Conservation (phyloP, 2,113 vertebrate genomes). For the Brachionichthys hirsutus region DNA sequence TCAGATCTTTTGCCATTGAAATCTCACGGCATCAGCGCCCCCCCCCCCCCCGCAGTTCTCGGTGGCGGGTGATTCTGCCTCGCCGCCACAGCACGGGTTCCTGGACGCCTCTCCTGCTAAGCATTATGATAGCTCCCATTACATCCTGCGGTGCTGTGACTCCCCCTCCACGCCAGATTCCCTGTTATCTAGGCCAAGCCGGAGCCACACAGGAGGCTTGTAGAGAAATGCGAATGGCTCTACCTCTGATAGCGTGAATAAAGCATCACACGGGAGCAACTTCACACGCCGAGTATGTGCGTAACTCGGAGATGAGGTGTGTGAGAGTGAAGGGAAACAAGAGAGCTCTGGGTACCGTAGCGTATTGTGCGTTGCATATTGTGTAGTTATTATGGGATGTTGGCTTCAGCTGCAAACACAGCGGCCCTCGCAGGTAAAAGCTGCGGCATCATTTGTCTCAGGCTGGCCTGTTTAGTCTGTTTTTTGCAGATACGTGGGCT, state of each 20-base stretch:
- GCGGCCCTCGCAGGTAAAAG: not conserved
- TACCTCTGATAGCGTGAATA: conserved; percentile 67
- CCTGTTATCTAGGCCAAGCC: conserved; percentile 73
- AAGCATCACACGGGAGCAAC: no score
- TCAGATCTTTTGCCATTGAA: not conserved
- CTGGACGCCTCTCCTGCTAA: conserved; percentile 66
- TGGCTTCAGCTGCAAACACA: not conserved
- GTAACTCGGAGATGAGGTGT: conserved; percentile 9
- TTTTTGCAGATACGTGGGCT: not conserved
- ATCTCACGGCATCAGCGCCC: not conserved
- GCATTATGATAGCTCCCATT: conserved; percentile 71
- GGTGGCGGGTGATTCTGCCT: conserved; percentile 55
- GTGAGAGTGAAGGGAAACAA: not conserved
- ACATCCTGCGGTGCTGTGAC: conserved; percentile 68
- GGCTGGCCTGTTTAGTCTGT: not conserved
- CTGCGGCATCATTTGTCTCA: not conserved
- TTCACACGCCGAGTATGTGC: conserved; percentile 18
- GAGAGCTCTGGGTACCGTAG: not conserved
- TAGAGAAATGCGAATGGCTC: conserved; percentile 62
- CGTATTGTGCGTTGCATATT: not conserved
- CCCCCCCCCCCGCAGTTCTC: not conserved
- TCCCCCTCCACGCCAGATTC: conserved; percentile 66
- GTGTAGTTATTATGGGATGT: not conserved
- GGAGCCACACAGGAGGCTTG: conserved; percentile 60
- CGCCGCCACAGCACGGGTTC: conserved; percentile 38